Conservation (phyloP, 2,113 vertebrate species). For the Siniperca knerii region DNA sequence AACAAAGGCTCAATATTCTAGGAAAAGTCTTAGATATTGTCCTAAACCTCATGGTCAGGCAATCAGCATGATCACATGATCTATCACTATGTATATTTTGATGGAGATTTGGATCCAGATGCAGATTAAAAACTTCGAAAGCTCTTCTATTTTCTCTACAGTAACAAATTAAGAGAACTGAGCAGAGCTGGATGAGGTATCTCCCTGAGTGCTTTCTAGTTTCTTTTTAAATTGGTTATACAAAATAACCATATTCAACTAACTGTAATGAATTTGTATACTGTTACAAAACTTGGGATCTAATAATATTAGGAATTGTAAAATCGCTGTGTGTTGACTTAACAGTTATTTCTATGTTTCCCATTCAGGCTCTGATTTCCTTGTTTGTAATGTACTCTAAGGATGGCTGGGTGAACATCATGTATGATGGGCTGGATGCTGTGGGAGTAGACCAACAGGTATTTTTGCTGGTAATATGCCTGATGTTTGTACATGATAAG, state of each 20-base stretch:
- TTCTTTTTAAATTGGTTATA: no score
- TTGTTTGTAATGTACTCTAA: conserved; percentile 92
- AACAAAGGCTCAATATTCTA: no score
- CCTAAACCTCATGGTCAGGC: no score
- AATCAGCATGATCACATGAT: no score
- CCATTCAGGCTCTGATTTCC: conserved; percentile 88
- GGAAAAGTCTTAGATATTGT: no score
- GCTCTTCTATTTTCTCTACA: no score
- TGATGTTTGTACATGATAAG: neutral
- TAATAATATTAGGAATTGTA: neutral
- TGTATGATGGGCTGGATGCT: conserved; percentile 91
- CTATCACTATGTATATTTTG: no score
- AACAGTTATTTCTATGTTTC: neutral
- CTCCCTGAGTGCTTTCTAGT: no score
- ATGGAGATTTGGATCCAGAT: no score
- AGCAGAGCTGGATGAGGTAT: no score
- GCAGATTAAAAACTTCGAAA: no score
- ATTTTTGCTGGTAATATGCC: neutral
- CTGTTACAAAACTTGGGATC: neutral
- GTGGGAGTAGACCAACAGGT: conserved; percentile 91
- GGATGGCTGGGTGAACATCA: conserved; percentile 93
- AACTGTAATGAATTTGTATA: neutral
- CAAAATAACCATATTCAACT: neutral
- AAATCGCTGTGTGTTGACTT: neutral
- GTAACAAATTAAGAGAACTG: no score